Base-by-base conservation (phyloP, 2,113 vertebrate species). In the Argyrosomus japonicus region DNA sequence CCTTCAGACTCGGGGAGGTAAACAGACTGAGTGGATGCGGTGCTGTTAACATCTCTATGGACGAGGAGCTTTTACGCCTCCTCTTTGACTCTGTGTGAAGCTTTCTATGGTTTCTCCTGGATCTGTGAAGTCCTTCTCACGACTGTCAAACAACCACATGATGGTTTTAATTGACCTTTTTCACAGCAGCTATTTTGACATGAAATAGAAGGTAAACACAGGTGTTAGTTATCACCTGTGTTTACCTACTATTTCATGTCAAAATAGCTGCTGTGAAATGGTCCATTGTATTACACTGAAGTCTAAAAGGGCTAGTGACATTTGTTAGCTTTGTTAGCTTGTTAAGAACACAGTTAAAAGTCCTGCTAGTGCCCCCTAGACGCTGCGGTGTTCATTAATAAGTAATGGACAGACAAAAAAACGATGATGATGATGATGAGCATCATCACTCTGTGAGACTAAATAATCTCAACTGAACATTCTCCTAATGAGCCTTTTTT, bases 51-150 rank as follows among this genome's bases (percentile, higher is more conserved):
- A 21, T 69, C 21, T 29, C 43, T 12, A n/a, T 8, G 18, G 40
- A 48, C 58, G 17, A 27, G 67, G 32, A 19, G 36, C 36, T 62
- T 51, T 61, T 14, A 17, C 29, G n/a, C n/a, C n/a, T 10, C 8
- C 0, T 40, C 27, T 32, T 27, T 18, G 18, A 27, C 4, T 68
- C 32, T 36, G 15, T 36, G n/a, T 10, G 1, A n/a, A 2, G 43
- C 65, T 75, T 84, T 87, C 45, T 64, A 23, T 79, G 74, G 78
- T 85, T 82, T 77, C 71, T 67, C 53, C 21, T 70, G 48, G 70
- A 62, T 63, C 12, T 60, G n/a, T 6, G 23, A 73, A 62, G 62
- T 23, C 15, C 2, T 64, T 68, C 27, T 88, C 63, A 78, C 25
- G 10, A 72, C 64, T 25, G 29, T 76, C 61, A 68, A 81, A 82